Conservation (phyloP, 2,797 vertebrate genomes). For the Pseudochirops corinnae region DNA sequence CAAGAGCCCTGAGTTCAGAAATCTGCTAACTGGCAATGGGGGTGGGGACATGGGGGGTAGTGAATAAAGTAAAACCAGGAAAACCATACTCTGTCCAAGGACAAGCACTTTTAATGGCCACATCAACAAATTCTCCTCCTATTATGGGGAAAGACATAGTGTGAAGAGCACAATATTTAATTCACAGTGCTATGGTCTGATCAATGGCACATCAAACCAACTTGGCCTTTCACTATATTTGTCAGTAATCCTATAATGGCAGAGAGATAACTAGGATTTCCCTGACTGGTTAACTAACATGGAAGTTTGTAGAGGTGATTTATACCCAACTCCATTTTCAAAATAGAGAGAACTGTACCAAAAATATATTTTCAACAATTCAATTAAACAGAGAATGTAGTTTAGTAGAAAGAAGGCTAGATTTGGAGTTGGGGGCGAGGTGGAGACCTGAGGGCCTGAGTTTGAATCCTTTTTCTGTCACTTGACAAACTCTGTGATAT, state of each 20-base stretch:
- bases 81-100: neutral
- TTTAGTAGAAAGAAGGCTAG: neutral
- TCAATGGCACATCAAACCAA: neutral
- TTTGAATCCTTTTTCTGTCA: neutral
- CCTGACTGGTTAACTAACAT: too few relatives aligned
- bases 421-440: neutral
- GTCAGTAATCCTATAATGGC: neutral
- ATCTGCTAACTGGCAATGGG: neutral
- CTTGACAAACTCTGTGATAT: neutral
- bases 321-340: too few relatives aligned
- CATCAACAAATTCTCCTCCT: constrained; percentile 9
- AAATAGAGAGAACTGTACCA: too few relatives aligned
- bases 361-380: neutral
- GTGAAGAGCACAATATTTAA: neutral
- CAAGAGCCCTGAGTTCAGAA: constrained; percentile 34
- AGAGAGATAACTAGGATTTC: neutral
- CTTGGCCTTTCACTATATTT: neutral
- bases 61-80: constrained; percentile 40
- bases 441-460: neutral
- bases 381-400: neutral
- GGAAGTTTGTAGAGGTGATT: too few relatives aligned
- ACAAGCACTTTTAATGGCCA: neutral
- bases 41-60: neutral
- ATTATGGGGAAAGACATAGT: neutral
- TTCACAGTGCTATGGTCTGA: neutral